phyloP scores from a whole-genome alignment of 2,797 vertebrate genomes.

The Aotus griseimembra region DNA sequence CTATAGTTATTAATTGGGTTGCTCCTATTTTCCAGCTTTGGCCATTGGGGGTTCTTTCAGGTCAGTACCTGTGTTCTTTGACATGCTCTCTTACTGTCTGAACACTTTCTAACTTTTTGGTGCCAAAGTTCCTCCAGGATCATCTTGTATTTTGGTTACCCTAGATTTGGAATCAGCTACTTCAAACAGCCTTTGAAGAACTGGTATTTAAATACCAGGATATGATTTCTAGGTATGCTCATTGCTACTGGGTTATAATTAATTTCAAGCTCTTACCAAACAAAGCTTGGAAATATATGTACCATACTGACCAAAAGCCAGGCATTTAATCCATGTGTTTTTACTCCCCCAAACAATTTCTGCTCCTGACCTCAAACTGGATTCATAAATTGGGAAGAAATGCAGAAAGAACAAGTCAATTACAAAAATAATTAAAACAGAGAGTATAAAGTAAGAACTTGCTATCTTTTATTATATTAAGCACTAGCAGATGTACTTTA shows the following conservation, averaged over 20 bases:
- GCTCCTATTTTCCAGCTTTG: not conserved
- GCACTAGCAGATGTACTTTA: not conserved
- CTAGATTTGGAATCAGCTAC: not conserved
- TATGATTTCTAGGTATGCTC: not conserved
- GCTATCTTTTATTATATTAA: not conserved
- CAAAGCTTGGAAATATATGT: not conserved
- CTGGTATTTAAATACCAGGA: not conserved
- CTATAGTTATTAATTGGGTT: not conserved
- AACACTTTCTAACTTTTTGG: not conserved
- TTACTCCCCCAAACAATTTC: not conserved
- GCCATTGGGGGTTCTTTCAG: not conserved
- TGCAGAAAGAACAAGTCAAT: not conserved
- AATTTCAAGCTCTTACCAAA: not conserved
- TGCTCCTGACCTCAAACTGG: not conserved
- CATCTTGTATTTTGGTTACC: not conserved
- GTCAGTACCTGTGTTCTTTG: not conserved
- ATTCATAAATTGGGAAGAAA: constrained; percentile 1
- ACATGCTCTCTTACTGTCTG: not conserved
- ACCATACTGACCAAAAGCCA: not conserved
- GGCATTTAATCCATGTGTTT: not conserved
- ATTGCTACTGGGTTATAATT: not conserved
- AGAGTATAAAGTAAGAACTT: not conserved
- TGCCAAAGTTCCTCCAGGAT: not conserved
- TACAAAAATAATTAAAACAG: not conserved
- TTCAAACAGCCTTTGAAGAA: not conserved